Evolutionary conservation across 1,140 invertebrate genomes (phyloP), one percentile per base, ranked within the genome.

Genomic region (Xylocopa sonorina): DNA sequence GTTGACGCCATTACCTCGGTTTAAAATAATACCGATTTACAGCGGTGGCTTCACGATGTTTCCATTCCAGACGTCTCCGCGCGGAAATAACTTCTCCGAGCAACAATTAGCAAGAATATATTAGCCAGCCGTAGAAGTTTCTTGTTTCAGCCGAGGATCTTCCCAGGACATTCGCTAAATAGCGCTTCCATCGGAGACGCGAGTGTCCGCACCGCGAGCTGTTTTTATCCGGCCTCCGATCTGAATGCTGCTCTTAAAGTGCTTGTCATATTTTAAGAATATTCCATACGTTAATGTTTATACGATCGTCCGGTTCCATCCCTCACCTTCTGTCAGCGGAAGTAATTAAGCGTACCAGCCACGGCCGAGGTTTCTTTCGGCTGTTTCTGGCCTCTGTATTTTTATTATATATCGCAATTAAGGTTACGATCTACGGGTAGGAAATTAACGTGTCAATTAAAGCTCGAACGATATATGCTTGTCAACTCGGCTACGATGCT

Each of bases 391-490:
- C 24, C 63, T n/a, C n/a, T 41, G 57, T 53, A 85, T 89, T 90
- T 89, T 86, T 85, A 67, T 48, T 27, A 57, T 80, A 82, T 83
- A 60, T 80, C 63, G 74, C 77, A 79, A 87, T 81, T 79, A 85
- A 81, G 66, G 63, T 84, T 34, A 50, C 62, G 50, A 72, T 69
- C 51, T 9, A 46, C 50, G 53, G 66, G 55, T 79, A 72, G 82
- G 82, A 89, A 89, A 91, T 91, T 89, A 89, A 90, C 85, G 89
- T 89, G 89, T 91, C 89, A 90, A 92, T 91, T 92, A 91, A 83
- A 81, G 83, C 77, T 68, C 57, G 73, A 76, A 89, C 85, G 89
- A 92, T 91, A 89, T 89, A 91, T 88, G 89, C 85, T 90, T 89
- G 89, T 91, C 90, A 91, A 90, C 85, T 81, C 64, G 81, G 29